phyloP scores from a whole-genome alignment of 2,888 invertebrate genomes.

The Leptinotarsa haldemani region DNA sequence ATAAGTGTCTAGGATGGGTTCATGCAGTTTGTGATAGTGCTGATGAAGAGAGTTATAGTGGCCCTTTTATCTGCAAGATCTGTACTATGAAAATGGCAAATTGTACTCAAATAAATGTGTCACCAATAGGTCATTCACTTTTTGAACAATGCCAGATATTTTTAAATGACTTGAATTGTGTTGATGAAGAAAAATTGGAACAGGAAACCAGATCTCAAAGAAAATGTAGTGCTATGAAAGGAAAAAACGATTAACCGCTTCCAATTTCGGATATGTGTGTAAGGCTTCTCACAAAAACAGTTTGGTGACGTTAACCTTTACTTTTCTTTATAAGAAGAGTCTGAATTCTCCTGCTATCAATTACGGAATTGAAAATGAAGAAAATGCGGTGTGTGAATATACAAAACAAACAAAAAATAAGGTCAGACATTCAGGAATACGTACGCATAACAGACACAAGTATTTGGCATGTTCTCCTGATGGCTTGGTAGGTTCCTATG shows the following conservation, averaged over 20 bases:
- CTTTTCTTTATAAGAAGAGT: background rate
- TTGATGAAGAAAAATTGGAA: background rate
- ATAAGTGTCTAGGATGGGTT: conserved; percentile 2
- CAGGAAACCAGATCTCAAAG: background rate
- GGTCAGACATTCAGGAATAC: background rate
- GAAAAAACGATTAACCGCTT: background rate
- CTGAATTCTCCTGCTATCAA: background rate
- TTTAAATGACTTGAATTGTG: background rate
- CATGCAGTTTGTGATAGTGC: background rate
- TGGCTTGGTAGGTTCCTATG: background rate
- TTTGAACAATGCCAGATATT: background rate
- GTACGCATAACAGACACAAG: background rate
- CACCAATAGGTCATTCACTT: background rate
- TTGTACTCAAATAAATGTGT: no score
- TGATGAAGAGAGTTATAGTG: background rate
- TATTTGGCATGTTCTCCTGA: conserved; percentile 14
- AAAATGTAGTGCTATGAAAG: background rate
- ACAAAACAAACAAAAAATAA: background rate
- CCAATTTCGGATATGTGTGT: background rate
- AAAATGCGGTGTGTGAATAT: background rate
- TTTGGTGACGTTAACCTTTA: background rate
- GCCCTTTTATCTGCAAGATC: background rate
- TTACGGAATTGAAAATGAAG: conserved; percentile 6
- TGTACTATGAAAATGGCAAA: background rate
- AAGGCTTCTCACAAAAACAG: background rate